These are phyloP conservation scores for Chaetogeoica ovagalla DNA, from an alignment of 2,888 invertebrate genomes.

Conservation along the genomic window DNA sequence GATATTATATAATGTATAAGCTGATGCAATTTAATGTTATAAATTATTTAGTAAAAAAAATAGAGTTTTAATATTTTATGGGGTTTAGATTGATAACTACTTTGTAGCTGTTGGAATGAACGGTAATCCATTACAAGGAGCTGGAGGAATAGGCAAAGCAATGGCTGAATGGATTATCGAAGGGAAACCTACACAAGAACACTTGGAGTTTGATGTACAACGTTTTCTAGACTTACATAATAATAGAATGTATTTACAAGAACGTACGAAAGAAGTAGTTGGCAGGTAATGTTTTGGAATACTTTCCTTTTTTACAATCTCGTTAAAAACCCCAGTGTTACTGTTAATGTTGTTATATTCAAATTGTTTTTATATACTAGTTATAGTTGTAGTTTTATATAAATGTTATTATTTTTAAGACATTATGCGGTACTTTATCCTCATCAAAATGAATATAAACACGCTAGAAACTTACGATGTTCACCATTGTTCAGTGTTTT, in stretches of 20 bases:
- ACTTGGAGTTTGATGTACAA: constrained; percentile 69
- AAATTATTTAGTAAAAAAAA: background rate
- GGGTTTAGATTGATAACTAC: constrained; percentile 66
- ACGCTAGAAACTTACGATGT: constrained; percentile 67
- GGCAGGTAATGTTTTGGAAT: constrained; percentile 61
- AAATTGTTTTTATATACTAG: too few species aligned
- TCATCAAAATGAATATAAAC: constrained; percentile 67
- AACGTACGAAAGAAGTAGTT: constrained; percentile 69
- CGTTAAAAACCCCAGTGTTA: too few species aligned
- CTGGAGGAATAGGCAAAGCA: constrained; percentile 71
- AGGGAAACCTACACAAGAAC: constrained; percentile 67
- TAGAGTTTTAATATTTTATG: background rate
- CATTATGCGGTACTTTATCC: constrained; percentile 66
- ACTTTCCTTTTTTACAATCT: background rate
- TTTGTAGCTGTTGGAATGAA: constrained; percentile 76
- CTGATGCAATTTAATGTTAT: background rate
- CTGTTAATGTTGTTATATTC: background rate
- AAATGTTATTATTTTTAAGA: constrained; percentile 56
- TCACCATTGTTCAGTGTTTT: constrained; percentile 71
- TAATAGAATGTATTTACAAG: constrained; percentile 66
- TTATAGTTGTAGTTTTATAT: background rate
- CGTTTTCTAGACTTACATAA: constrained; percentile 70
- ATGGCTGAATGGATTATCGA: constrained; percentile 72
- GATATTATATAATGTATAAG: background rate
- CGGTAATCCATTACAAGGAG: constrained; percentile 70